These are phyloP conservation scores for Drosophila lacteicornis DNA, from an alignment of 1,140 invertebrate genomes.

Conservation along the genomic window DNA sequence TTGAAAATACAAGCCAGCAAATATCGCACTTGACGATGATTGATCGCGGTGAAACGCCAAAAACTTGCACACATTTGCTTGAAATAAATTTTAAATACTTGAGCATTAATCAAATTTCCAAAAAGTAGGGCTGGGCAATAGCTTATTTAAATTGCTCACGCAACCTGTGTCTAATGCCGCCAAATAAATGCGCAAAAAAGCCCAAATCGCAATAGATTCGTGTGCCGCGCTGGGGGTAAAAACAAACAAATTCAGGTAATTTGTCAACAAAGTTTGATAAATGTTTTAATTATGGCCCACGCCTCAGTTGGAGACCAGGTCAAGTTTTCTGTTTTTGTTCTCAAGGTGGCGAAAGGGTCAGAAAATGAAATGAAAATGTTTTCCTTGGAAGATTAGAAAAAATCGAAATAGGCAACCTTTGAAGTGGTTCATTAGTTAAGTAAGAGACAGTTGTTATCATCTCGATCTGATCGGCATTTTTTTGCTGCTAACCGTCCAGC, in stretches of 20 bases:
- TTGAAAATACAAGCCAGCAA: not conserved
- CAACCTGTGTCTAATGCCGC: conserved; percentile 32
- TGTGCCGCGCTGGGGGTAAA: not conserved
- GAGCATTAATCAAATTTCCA: conserved; percentile 18
- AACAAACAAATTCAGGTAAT: conserved; percentile 46
- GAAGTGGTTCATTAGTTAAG: conserved; percentile 57
- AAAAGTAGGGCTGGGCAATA: not conserved
- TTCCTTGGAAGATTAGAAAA: conserved; percentile 13
- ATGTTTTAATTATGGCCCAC: conserved; percentile 59
- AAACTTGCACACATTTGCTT: conserved; percentile 4
- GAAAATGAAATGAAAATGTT: conserved; percentile 31
- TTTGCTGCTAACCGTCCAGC: conserved; percentile 4
- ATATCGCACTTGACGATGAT: conserved; percentile 25
- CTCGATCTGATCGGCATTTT: conserved; percentile 9
- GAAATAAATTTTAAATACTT: not conserved
- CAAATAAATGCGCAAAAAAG: conserved; percentile 27
- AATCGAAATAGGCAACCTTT: conserved; percentile 19
- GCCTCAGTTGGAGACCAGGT: conserved; percentile 9
- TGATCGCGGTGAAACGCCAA: conserved; percentile 2
- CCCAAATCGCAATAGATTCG: conserved; percentile 24
- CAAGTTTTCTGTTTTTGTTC: conserved; percentile 17
- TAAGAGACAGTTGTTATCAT: conserved; percentile 30
- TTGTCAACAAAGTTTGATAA: conserved; percentile 60
- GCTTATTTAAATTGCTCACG: conserved; percentile 34
- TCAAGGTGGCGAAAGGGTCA: conserved; percentile 34